phyloP scores from a whole-genome alignment of 2,888 invertebrate genomes.

The Lottia gigantea region DNA sequence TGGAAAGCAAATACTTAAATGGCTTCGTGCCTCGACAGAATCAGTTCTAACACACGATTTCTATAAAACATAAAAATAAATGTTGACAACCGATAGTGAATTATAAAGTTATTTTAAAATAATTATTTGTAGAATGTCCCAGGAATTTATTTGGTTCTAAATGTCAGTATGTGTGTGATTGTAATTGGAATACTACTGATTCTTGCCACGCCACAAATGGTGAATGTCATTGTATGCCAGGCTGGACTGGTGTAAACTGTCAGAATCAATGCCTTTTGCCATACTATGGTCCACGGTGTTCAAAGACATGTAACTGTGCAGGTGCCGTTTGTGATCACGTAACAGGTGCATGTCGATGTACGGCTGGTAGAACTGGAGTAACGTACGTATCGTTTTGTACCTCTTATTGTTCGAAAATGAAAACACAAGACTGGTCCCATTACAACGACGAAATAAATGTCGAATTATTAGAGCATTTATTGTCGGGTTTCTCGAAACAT shows the following conservation, averaged over 20 bases:
- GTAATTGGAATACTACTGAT: background rate
- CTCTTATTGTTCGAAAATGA: too few species aligned
- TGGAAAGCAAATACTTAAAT: too few species aligned
- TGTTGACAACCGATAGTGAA: too few species aligned
- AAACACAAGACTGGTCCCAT: too few species aligned
- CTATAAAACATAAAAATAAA: too few species aligned
- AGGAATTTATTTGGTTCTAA: background rate
- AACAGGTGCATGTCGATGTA: slow-evolving; percentile 47
- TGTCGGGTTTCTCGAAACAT: too few species aligned
- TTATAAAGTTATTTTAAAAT: too few species aligned
- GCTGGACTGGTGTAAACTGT: slow-evolving; percentile 36
- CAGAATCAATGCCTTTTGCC: slow-evolving; percentile 34
- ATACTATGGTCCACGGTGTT: slow-evolving; percentile 43
- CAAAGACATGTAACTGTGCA: slow-evolving; percentile 40
- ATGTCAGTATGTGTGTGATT: background rate
- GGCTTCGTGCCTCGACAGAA: too few species aligned
- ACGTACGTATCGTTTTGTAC: slow-evolving; percentile 23
- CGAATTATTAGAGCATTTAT: too few species aligned
- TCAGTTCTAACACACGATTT: too few species aligned
- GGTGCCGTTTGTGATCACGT: slow-evolving; percentile 49
- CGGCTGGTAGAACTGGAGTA: slow-evolving; percentile 38
- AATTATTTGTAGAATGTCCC: background rate
- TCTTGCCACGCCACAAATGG: background rate
- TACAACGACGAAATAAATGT: too few species aligned
- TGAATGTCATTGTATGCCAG: slow-evolving; percentile 21